Conservation (phyloP, 2,888 invertebrate genomes). For the Tupiocoris notatus region DNA sequence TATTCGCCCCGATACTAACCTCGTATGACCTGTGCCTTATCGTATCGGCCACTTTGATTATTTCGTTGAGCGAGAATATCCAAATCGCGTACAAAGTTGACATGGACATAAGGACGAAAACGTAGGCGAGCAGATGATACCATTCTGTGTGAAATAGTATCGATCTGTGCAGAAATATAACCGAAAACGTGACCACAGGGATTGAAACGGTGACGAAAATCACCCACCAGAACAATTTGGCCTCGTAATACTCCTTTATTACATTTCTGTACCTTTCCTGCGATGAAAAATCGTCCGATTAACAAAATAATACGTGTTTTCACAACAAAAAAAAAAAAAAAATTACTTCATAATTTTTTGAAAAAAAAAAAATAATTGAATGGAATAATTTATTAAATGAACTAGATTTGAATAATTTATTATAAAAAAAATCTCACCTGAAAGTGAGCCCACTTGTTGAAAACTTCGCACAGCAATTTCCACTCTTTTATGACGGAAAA, state of each 20-base stretch:
- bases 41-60: constrained; percentile 16
- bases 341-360: too few relatives aligned
- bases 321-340: neutral
- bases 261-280: constrained; percentile 16
- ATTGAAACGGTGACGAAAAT: neutral
- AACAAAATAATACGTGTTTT: neutral
- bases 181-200: constrained; percentile 3
- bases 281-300: too few relatives aligned
- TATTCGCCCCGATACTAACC: neutral
- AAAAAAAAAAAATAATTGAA: neutral
- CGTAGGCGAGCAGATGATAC: constrained; percentile 20
- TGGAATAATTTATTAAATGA: too few relatives aligned
- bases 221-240: constrained; percentile 12
- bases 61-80: constrained; percentile 15
- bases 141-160: constrained; percentile 16
- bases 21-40: constrained; percentile 21
- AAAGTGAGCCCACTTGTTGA: constrained; percentile 25
- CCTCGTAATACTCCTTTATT: constrained; percentile 1
- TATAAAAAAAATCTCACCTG: constrained; percentile 7
- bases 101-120: constrained; percentile 5
- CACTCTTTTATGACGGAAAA: constrained; percentile 18
- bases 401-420: too few relatives aligned
- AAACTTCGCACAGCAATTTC: constrained; percentile 22
- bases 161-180: constrained; percentile 5
- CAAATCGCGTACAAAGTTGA: constrained; percentile 21